Conservation (phyloP, 2,888 invertebrate genomes). For the Odontocerum albicorne region DNA sequence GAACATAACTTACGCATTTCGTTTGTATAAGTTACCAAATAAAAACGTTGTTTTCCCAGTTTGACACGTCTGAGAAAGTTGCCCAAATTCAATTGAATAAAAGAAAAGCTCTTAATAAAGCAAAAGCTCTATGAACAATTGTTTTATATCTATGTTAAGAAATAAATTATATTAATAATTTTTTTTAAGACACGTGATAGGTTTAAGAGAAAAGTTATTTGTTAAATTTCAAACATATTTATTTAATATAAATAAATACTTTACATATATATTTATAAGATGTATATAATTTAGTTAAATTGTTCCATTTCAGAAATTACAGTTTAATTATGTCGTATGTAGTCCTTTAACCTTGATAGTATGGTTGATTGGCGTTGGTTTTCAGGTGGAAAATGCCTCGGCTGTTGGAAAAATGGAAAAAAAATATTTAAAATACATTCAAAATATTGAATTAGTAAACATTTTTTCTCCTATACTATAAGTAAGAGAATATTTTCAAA, state of each 20-base stretch:
- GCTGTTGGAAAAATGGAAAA: slow-evolving; percentile 10
- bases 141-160: too few species aligned
- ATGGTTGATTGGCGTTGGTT: slow-evolving; percentile 16
- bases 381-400: slow-evolving; percentile 16
- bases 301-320: background rate
- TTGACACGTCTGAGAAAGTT: too few species aligned
- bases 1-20: too few species aligned
- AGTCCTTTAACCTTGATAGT: slow-evolving; percentile 7
- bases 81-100: too few species aligned
- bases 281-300: background rate
- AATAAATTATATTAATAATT: too few species aligned
- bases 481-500: too few species aligned
- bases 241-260: background rate
- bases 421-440: background rate
- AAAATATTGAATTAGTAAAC: background rate
- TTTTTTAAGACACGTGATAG: too few species aligned
- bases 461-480: too few species aligned
- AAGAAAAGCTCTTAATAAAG: too few species aligned
- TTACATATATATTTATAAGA: background rate
- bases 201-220: background rate
- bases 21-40: too few species aligned
- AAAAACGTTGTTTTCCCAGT: too few species aligned
- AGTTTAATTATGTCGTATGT: background rate
- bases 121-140: too few species aligned
- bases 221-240: background rate